Evolutionary conservation across 2,888 invertebrate species (phyloP).

Genomic region (Cephus sareptanus): DNA sequence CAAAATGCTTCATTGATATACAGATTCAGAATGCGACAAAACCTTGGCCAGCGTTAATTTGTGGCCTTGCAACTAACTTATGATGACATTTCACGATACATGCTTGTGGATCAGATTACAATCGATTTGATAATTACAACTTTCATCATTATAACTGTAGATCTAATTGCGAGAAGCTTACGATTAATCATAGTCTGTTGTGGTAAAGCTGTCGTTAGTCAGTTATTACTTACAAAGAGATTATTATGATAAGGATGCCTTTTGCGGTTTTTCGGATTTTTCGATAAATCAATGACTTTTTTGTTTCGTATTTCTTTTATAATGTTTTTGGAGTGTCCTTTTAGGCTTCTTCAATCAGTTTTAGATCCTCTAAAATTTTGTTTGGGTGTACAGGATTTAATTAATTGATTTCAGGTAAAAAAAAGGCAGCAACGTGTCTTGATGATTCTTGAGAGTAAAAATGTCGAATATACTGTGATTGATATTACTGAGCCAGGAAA

Average conservation of each 20-base stretch:
- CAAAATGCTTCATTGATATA: conserved; percentile 7
- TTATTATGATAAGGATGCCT: background rate
- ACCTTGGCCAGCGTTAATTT: conserved; percentile 20
- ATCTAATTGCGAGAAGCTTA: background rate
- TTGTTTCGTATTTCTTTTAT: background rate
- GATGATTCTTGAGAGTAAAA: conserved; percentile 93
- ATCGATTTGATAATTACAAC: background rate
- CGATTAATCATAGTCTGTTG: background rate
- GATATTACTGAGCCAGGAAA: conserved; percentile 96
- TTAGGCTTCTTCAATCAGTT: background rate
- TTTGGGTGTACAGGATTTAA: background rate
- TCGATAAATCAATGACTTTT: too few species aligned
- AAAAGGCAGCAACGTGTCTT: conserved; percentile 94
- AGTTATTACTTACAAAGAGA: background rate
- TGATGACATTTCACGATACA: conserved; percentile 42
- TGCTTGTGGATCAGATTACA: conserved; percentile 30
- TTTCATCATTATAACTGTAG: background rate
- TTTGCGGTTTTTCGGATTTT: background rate
- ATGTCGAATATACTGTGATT: conserved; percentile 87
- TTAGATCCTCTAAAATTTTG: background rate
- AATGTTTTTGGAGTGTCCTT: too few species aligned
- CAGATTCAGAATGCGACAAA: conserved; percentile 12
- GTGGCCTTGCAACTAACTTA: conserved; percentile 10
- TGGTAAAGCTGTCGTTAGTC: background rate
- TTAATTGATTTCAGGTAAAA: conserved; percentile 79